Conservation (phyloP, 2,113 vertebrate genomes). For the Tympanuchus pallidicinctus region DNA sequence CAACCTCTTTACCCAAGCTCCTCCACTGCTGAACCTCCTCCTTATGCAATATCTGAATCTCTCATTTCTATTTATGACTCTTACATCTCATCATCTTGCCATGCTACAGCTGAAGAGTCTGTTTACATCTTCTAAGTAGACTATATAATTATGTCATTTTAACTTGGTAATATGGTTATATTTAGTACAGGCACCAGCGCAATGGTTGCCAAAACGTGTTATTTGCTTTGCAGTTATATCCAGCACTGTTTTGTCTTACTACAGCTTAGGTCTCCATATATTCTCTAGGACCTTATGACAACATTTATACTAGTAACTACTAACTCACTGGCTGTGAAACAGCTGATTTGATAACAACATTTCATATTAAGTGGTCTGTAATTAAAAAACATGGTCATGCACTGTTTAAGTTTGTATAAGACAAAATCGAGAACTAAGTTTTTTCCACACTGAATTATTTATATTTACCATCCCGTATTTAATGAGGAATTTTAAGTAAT, state of each 20-base stretch:
- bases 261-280: background rate
- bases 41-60: background rate
- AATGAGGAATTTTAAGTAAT: background rate
- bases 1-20: background rate
- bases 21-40: background rate
- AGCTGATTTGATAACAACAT: background rate
- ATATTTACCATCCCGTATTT: background rate
- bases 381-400: background rate
- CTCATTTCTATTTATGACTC: fast-evolving
- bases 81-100: background rate
- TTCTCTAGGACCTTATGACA: background rate
- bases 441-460: background rate
- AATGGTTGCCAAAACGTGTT: background rate
- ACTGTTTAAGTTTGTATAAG: background rate
- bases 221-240: background rate
- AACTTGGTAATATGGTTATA: background rate
- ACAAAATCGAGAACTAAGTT: background rate
- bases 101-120: background rate
- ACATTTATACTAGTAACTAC: background rate
- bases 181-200: background rate
- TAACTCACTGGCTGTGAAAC: background rate
- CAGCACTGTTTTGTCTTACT: background rate
- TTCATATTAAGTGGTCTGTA: background rate
- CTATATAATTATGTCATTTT: background rate
- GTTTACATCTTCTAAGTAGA: background rate